A percentile compares a stretch with the other conserved stretches of the same genome.
Conservation (phyloP, 2,888 invertebrate species). For the Amphipoea oculea region DNA sequence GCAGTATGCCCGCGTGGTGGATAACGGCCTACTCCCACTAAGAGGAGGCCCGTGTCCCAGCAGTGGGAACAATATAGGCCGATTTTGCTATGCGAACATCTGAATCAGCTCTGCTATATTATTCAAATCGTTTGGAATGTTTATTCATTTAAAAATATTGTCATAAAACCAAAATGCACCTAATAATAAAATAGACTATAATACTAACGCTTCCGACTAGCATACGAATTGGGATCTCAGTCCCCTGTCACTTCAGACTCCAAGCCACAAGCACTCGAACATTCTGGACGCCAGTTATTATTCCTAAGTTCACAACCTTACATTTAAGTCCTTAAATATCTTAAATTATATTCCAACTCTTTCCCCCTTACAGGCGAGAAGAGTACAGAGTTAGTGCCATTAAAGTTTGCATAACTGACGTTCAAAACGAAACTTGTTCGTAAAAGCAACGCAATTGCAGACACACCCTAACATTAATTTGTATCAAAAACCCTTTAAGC, state of each 20-base stretch:
- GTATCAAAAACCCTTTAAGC: constrained; percentile 57
- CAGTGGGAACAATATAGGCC: background rate
- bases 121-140: constrained; percentile 9
- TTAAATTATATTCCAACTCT: constrained; percentile 15
- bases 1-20: background rate
- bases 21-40: background rate
- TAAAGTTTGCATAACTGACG: constrained; percentile 56
- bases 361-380: background rate
- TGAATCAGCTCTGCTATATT: background rate
- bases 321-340: constrained; percentile 50
- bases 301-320: constrained; percentile 53
- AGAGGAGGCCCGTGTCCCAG: background rate
- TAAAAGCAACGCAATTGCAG: constrained; percentile 54
- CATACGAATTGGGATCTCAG: constrained; percentile 56
- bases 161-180: constrained; percentile 16
- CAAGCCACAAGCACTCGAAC: constrained; percentile 48
- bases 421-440: constrained; percentile 48
- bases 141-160: constrained; percentile 4
- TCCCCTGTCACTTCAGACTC: constrained; percentile 35
- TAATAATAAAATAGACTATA: constrained; percentile 54
- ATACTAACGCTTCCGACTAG: constrained; percentile 65
- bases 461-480: constrained; percentile 31
- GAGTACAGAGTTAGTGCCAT: constrained; percentile 7
- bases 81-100: constrained; percentile 10
- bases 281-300: constrained; percentile 55